Conservation (phyloP, 2,888 invertebrate genomes). For the Sympetrum striolatum region DNA sequence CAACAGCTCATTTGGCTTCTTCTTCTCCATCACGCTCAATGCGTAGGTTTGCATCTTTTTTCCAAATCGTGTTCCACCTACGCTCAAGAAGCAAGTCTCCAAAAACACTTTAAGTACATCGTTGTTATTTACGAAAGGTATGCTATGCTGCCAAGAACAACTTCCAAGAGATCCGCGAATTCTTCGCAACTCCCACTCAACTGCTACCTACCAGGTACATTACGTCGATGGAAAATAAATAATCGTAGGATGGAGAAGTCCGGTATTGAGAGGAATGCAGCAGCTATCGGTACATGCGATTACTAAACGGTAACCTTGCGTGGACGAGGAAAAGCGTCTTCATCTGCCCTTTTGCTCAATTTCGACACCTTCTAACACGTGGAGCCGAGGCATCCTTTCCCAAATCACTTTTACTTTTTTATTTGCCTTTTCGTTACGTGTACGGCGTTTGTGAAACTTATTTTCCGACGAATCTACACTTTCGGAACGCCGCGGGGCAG, state of each 20-base stretch:
- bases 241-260: neutral
- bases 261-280: neutral
- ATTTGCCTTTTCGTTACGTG: neutral
- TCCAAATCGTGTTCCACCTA: neutral
- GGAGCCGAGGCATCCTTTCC: neutral
- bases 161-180: neutral
- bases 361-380: conserved; percentile 31
- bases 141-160: neutral
- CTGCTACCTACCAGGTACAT: neutral
- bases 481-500: no score
- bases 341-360: conserved; percentile 19
- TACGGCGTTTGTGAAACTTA: neutral
- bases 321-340: neutral
- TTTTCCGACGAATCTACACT: neutral
- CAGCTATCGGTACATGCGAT: no score
- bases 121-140: neutral
- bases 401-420: conserved; percentile 31
- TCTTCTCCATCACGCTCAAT: no score
- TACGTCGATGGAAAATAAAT: no score
- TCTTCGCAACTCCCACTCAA: neutral
- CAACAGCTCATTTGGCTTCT: neutral
- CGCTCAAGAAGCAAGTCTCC: neutral
- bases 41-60: no score
- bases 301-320: neutral
- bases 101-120: neutral